Evolutionary conservation across 2,888 invertebrate genomes (phyloP).

Genomic region (Amblyteles armatorius): DNA sequence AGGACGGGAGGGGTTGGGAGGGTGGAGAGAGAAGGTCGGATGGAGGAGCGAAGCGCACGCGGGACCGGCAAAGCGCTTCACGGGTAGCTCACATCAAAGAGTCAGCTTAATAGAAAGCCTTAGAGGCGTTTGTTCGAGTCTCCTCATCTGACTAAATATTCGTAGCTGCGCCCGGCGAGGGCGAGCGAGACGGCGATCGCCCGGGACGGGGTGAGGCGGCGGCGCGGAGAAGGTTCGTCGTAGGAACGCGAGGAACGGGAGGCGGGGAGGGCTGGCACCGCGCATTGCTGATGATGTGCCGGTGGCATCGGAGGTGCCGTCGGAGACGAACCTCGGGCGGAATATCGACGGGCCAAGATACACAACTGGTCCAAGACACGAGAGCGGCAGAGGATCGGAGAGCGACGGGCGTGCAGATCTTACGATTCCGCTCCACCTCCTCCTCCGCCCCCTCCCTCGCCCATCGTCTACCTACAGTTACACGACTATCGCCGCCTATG

Average conservation of each 20-base stretch:
- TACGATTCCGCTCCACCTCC: conserved; percentile 25
- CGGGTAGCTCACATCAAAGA: conserved; percentile 84
- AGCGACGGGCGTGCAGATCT: conserved; percentile 45
- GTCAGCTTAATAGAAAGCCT: conserved; percentile 87
- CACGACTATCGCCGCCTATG: not conserved
- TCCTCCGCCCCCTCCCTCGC: not conserved
- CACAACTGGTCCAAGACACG: conserved; percentile 80
- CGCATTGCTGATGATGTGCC: conserved; percentile 46
- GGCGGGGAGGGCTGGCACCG: conserved; percentile 26
- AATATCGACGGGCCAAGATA: conserved; percentile 83
- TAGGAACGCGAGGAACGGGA: conserved; percentile 25
- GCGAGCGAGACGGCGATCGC: conserved; percentile 26
- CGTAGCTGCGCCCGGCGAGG: conserved; percentile 76
- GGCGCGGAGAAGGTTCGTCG: not conserved
- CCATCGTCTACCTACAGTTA: not conserved
- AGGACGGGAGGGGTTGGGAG: conserved; percentile 56
- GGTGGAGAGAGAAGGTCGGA: conserved; percentile 49
- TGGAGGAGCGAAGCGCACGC: conserved; percentile 65
- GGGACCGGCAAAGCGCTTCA: conserved; percentile 79
- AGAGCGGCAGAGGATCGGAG: conserved; percentile 69
- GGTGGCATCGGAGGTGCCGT: conserved; percentile 40
- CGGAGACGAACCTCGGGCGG: conserved; percentile 51
- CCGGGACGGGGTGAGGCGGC: not conserved
- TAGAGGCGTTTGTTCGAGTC: conserved; percentile 87
- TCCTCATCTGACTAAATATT: conserved; percentile 85